These are phyloP conservation scores for Liasis olivaceus DNA, from an alignment of 2,797 vertebrate genomes.

Conservation along the genomic window DNA sequence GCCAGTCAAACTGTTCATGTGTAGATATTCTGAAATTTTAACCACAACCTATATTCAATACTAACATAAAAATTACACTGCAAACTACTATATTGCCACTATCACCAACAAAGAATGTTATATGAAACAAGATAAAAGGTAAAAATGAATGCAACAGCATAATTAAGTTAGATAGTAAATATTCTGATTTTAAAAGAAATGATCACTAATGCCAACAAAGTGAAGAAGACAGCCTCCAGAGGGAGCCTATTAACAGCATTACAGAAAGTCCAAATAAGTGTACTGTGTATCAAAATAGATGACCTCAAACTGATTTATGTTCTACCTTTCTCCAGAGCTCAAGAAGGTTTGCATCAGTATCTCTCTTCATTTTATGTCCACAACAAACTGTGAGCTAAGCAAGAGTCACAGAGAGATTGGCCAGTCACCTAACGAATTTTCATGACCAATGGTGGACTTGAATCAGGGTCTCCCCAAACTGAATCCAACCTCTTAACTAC, in stretches of 20 bases:
- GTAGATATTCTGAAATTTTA: background rate
- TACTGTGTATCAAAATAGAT: slow-evolving; percentile 25
- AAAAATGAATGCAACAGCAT: accelerated
- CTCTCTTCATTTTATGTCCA: background rate
- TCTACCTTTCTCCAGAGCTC: background rate
- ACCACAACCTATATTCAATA: background rate
- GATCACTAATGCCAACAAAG: background rate
- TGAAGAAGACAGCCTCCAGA: background rate
- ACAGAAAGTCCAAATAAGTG: slow-evolving; percentile 1
- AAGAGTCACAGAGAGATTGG: background rate
- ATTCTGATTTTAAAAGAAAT: accelerated
- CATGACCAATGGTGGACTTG: background rate
- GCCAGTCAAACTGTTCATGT: background rate
- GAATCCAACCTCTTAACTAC: background rate
- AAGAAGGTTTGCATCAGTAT: background rate
- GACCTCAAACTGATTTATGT: background rate
- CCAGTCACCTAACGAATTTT: background rate
- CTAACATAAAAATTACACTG: background rate
- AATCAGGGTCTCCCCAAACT: background rate
- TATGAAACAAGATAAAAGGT: background rate
- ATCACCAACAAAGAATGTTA: background rate
- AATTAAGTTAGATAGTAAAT: accelerated
- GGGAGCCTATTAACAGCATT: background rate
- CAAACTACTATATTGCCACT: too few species aligned
- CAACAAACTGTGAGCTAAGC: background rate